phyloP scores from a whole-genome alignment of 2,113 vertebrate species.

The Dromiciops gliroides region DNA sequence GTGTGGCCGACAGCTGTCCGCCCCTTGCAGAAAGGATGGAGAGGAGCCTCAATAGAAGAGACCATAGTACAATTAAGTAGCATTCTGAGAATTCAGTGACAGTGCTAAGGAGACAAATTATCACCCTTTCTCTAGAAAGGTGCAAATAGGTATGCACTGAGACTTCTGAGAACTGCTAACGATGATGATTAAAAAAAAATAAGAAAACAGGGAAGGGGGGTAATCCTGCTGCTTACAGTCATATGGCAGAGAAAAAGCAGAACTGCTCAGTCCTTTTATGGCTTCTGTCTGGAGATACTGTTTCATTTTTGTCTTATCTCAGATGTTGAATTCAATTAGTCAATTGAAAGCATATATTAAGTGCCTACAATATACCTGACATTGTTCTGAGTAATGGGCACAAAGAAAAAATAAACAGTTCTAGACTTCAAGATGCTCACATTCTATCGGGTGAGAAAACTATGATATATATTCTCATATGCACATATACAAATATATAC shows the following conservation, averaged over 20 bases:
- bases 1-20: background rate
- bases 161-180: background rate
- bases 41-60: background rate
- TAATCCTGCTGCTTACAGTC: background rate
- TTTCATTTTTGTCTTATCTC: background rate
- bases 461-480: background rate
- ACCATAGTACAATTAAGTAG: background rate
- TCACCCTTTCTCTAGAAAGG: background rate
- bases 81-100: background rate
- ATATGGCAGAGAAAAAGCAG: background rate
- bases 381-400: background rate
- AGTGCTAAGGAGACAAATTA: background rate
- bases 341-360: background rate
- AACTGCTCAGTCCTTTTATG: background rate
- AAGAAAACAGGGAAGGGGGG: background rate
- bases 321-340: background rate
- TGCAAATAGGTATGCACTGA: background rate
- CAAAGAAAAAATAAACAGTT: background rate
- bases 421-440: background rate
- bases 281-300: background rate
- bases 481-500: background rate
- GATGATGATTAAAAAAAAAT: background rate
- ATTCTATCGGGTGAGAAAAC: background rate
- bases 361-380: background rate
- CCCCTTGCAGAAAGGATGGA: background rate